Conservation (phyloP, 2,797 vertebrate genomes). For the Pantherophis vulpinus region DNA sequence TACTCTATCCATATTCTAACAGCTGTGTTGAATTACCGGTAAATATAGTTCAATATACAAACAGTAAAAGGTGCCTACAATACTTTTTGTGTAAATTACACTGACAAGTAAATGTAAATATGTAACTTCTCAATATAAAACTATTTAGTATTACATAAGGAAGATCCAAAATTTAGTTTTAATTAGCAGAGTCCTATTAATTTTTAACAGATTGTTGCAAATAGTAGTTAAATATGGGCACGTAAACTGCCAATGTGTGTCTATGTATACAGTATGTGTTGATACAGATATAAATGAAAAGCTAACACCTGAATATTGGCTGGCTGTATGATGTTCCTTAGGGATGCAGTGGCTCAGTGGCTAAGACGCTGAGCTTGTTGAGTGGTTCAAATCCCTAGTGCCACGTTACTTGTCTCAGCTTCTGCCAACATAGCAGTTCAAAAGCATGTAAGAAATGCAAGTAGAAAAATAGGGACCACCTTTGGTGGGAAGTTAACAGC, state of each 20-base stretch:
- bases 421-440: too few relatives aligned
- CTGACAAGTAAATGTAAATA: background rate
- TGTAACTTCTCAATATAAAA: background rate
- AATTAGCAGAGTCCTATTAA: background rate
- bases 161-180: background rate
- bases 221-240: background rate
- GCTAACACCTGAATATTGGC: background rate
- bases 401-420: too few relatives aligned
- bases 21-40: accelerated
- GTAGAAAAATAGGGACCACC: too few relatives aligned
- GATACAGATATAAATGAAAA: background rate
- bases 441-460: too few relatives aligned
- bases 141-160: background rate
- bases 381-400: too few relatives aligned
- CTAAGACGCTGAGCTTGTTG: too few relatives aligned
- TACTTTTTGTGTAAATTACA: background rate
- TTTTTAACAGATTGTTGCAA: background rate
- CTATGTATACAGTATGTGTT: background rate
- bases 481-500: too few relatives aligned
- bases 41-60: background rate
- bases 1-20: background rate
- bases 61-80: background rate
- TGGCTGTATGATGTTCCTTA: background rate
- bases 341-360: too few relatives aligned
- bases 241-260: background rate